These are phyloP conservation scores for Entomyzon cyanotis DNA, from an alignment of 2,113 vertebrate species.

Conservation along the genomic window DNA sequence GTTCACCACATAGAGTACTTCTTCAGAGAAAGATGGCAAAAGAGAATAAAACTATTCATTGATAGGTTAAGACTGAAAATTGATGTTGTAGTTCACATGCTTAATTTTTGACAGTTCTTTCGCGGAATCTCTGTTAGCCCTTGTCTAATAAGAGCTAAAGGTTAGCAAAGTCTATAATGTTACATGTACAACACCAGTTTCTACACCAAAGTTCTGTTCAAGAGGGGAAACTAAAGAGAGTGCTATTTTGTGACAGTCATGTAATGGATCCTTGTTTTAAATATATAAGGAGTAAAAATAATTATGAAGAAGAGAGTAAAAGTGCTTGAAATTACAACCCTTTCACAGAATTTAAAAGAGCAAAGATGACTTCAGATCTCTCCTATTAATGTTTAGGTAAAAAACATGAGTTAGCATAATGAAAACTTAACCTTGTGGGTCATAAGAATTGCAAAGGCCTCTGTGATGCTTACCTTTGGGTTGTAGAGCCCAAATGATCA, in stretches of 20 bases:
- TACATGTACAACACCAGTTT: not conserved
- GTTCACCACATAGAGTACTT: not conserved
- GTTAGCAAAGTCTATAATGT: not conserved
- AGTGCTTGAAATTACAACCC: not conserved
- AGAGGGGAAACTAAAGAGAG: not conserved
- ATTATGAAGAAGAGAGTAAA: not conserved
- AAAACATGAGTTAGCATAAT: not conserved
- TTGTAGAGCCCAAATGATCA: not conserved
- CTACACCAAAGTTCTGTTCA: not conserved
- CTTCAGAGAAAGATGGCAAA: not conserved
- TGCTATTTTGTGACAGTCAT: not conserved
- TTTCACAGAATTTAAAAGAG: not conserved
- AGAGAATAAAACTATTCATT: not conserved
- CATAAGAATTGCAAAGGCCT: not conserved
- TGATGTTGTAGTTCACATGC: not conserved
- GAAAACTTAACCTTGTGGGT: not conserved
- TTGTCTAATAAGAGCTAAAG: not conserved
- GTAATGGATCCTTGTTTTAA: not conserved
- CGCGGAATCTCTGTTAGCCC: not conserved
- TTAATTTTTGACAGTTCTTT: not conserved
- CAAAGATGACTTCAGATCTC: not conserved
- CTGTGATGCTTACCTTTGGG: not conserved
- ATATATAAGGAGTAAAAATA: not conserved
- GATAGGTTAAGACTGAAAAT: not conserved
- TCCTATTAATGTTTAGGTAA: not conserved